Evolutionary conservation across 2,888 invertebrate species (phyloP).

Genomic region (Idaea dimidiata): DNA sequence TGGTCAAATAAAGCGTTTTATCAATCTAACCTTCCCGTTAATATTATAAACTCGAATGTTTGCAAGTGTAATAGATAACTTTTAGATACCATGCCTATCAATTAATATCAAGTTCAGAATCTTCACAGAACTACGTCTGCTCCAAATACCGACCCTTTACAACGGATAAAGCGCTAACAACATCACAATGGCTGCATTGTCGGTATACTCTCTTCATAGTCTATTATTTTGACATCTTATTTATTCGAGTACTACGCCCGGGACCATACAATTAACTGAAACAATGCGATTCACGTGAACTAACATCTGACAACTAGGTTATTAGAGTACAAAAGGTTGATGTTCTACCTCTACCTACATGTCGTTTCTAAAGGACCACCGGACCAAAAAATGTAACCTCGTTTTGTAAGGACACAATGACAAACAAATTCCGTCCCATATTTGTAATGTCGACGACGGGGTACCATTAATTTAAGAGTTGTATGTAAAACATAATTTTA

Average conservation of each 20-base stretch:
- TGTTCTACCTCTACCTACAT: neutral
- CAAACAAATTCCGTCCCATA: neutral
- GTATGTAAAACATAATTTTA: neutral
- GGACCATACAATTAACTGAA: constrained; percentile 23
- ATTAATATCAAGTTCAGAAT: neutral
- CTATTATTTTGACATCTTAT: constrained; percentile 22
- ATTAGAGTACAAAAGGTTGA: neutral
- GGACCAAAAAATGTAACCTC: neutral
- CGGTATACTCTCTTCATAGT: constrained; percentile 19
- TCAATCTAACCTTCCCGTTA: too few species aligned
- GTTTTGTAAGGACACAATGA: neutral
- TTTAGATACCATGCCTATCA: neutral
- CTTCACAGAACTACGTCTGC: neutral
- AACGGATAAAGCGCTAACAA: neutral
- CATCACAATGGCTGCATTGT: constrained; percentile 8
- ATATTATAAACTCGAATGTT: too few species aligned
- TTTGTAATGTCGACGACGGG: neutral
- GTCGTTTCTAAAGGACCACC: neutral
- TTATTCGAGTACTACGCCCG: constrained; percentile 14
- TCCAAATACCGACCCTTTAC: neutral
- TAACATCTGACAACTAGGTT: neutral
- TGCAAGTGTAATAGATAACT: too few species aligned
- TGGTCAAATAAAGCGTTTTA: too few species aligned
- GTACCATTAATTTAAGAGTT: neutral
- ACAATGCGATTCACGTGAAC: constrained; percentile 11